Percentiles rank a stretch among this genome's conserved stretches.
These are phyloP conservation scores for Camponotus pennsylvanicus DNA, from an alignment of 1,140 invertebrate genomes.

Conservation along the genomic window DNA sequence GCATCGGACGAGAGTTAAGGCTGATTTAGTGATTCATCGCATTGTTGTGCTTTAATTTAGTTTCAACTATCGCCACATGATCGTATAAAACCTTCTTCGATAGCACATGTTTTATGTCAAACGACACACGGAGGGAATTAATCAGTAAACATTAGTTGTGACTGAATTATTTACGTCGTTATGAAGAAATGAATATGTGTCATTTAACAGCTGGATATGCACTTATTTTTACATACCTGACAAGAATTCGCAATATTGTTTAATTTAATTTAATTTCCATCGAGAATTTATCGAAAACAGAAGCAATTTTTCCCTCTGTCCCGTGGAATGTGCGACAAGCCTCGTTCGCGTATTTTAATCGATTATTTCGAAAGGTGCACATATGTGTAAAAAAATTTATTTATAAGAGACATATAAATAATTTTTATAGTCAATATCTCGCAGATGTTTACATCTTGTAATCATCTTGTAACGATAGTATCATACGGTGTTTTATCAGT, in stretches of 20 bases:
- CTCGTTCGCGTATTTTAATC: slow-evolving; percentile 47
- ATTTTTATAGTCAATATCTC: slow-evolving; percentile 9
- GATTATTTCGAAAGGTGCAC: slow-evolving; percentile 45
- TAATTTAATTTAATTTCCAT: slow-evolving; percentile 15
- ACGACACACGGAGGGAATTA: slow-evolving; percentile 3
- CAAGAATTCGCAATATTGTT: background rate
- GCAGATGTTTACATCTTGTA: background rate
- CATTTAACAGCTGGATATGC: background rate
- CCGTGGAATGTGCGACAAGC: slow-evolving; percentile 48
- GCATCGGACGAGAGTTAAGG: slow-evolving; percentile 27
- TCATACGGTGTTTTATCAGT: background rate
- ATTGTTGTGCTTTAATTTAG: background rate
- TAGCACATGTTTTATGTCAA: background rate
- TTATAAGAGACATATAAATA: background rate
- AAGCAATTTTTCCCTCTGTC: background rate
- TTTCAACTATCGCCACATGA: slow-evolving; percentile 15
- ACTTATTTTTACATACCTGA: background rate
- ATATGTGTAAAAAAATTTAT: background rate
- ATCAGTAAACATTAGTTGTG: background rate
- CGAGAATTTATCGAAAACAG: slow-evolving; percentile 2
- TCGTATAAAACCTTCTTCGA: background rate
- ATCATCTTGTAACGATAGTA: background rate
- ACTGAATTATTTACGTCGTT: background rate
- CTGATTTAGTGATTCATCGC: background rate
- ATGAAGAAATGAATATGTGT: background rate